These are phyloP conservation scores for Chamaetylas fuelleborni DNA, from an alignment of 2,113 vertebrate genomes.

Conservation along the genomic window DNA sequence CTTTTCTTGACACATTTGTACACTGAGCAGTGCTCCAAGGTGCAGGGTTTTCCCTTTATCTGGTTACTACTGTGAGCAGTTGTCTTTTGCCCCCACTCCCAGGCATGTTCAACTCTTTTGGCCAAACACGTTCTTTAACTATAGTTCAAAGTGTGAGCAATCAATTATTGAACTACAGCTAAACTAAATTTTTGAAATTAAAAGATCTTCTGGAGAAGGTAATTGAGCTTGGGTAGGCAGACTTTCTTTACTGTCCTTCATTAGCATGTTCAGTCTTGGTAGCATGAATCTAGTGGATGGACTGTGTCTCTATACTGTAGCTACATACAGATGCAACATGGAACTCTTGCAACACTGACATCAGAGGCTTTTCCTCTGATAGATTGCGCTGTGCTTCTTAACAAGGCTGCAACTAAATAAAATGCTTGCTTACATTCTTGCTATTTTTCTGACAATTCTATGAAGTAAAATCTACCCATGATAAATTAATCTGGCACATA, in stretches of 20 bases:
- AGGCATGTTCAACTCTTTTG: neutral
- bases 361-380: neutral
- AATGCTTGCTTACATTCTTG: neutral
- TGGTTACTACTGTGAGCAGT: neutral
- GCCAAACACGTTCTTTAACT: neutral
- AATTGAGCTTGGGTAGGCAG: neutral
- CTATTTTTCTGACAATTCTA: neutral
- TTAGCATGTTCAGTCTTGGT: neutral
- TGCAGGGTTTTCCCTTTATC: neutral
- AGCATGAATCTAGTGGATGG: neutral
- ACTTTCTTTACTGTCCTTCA: neutral
- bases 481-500: neutral
- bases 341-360: neutral
- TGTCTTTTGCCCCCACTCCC: neutral
- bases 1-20: neutral
- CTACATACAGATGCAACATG: neutral
- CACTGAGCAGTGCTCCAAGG: neutral
- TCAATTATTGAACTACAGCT: neutral
- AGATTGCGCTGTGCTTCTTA: neutral
- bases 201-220: neutral
- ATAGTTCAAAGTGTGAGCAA: neutral
- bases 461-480: neutral
- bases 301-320: neutral
- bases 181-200: neutral
- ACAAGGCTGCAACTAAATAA: neutral